Conservation (phyloP, 2,888 invertebrate species). For the Ferrisia virgata region DNA sequence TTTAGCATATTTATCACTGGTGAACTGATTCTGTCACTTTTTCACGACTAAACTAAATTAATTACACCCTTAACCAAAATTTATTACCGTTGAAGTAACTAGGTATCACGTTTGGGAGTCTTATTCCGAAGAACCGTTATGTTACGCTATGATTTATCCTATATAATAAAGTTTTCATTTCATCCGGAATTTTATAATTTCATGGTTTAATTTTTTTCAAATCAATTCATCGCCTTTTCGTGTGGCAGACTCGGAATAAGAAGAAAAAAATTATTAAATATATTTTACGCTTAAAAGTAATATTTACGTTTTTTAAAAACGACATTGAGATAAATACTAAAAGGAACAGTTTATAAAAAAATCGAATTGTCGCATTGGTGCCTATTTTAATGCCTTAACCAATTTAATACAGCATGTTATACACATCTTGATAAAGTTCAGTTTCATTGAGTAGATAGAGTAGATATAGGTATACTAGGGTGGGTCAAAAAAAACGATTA, state of each 20-base stretch:
- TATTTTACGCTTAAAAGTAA: not conserved
- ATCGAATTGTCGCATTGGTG: not conserved
- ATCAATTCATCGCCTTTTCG: not conserved
- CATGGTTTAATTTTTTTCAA: constrained; percentile 2
- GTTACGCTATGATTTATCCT: not conserved
- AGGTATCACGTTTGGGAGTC: not conserved
- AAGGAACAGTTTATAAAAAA: not conserved
- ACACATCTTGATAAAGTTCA: not conserved
- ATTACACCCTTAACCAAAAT: not conserved
- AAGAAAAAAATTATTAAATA: not conserved
- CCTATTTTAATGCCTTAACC: not conserved
- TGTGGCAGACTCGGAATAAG: not conserved
- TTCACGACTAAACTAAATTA: not conserved
- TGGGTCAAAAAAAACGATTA: too few relatives aligned
- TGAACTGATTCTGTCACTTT: not conserved
- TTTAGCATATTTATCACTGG: not conserved
- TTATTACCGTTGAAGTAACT: not conserved
- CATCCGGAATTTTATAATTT: constrained; percentile 3
- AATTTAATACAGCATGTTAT: not conserved
- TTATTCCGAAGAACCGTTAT: not conserved
- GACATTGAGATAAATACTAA: not conserved
- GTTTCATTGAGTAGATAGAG: too few relatives aligned
- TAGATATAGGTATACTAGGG: too few relatives aligned
- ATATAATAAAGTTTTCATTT: not conserved
- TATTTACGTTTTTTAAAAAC: not conserved